A percentile compares a stretch with the other conserved stretches of the same genome.
Evolutionary conservation across 2,888 invertebrate genomes (phyloP).

Genomic region (Leptopilina myrica): DNA sequence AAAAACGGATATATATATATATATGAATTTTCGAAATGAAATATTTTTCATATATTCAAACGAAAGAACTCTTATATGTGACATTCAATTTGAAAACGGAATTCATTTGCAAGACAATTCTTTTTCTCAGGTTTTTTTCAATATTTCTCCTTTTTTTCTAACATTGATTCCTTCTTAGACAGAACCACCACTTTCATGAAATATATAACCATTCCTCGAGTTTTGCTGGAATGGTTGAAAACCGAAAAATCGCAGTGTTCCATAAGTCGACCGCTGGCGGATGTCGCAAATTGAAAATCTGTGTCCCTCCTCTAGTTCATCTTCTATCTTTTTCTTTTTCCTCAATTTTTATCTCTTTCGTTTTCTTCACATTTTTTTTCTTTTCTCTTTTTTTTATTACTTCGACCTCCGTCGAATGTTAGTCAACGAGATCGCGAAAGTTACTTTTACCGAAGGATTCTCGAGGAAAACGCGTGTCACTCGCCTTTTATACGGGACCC

Average conservation of each 20-base stretch:
- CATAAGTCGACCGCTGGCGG: conserved; percentile 55
- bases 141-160: conserved; percentile 13
- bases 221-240: conserved; percentile 3
- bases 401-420: conserved; percentile 31
- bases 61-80: conserved; percentile 4
- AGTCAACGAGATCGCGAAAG: conserved; percentile 37
- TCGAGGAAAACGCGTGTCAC: conserved; percentile 29
- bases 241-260: conserved; percentile 43
- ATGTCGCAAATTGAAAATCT: conserved; percentile 69
- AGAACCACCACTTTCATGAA: conserved; percentile 14
- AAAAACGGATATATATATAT: no score
- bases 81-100: neutral
- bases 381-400: neutral
- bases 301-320: conserved; percentile 56
- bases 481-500: conserved; percentile 2
- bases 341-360: conserved; percentile 45
- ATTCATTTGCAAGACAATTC: conserved; percentile 20
- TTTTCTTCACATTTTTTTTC: conserved; percentile 23
- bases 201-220: conserved; percentile 24
- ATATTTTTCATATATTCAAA: conserved; percentile 1
- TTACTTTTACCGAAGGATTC: conserved; percentile 20
- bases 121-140: neutral
- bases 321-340: conserved; percentile 43
- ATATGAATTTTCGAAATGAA: no score
- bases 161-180: conserved; percentile 20